These are phyloP conservation scores for Dermochelys coriacea DNA, from an alignment of 2,797 vertebrate genomes.

Conservation along the genomic window DNA sequence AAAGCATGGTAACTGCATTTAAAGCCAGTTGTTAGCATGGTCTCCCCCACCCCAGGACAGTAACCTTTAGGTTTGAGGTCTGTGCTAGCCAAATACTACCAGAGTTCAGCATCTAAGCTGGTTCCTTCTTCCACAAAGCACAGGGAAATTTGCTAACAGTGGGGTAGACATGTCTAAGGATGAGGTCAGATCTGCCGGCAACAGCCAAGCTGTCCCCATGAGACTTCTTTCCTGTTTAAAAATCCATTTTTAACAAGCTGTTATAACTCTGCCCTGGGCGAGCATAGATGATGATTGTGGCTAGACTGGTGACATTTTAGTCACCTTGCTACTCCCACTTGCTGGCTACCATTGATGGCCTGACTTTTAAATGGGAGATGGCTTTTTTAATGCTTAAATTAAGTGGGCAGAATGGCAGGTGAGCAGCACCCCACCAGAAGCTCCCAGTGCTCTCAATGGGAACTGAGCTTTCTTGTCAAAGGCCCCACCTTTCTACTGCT, in stretches of 20 bases:
- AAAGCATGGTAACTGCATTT: neutral
- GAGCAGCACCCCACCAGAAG: accelerated
- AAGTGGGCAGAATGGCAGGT: neutral
- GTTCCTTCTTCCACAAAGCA: neutral
- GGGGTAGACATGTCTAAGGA: neutral
- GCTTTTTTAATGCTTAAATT: accelerated
- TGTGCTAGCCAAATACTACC: neutral
- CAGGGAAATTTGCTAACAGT: neutral
- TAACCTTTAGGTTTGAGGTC: neutral
- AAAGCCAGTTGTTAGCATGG: neutral
- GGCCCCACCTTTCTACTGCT: neutral
- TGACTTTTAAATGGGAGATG: accelerated
- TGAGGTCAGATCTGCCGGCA: neutral
- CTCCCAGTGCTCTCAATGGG: neutral
- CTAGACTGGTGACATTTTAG: accelerated
- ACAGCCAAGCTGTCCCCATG: neutral
- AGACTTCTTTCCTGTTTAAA: neutral
- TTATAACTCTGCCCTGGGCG: neutral
- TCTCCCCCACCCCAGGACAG: too few species aligned
- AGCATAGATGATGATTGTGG: too few species aligned
- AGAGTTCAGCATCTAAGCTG: neutral
- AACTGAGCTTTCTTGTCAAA: neutral
- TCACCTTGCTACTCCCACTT: accelerated
- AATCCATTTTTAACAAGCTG: accelerated
- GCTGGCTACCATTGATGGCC: accelerated